Evolutionary conservation across 2,113 vertebrate genomes (phyloP).

Genomic region (Anguilla rostrata): DNA sequence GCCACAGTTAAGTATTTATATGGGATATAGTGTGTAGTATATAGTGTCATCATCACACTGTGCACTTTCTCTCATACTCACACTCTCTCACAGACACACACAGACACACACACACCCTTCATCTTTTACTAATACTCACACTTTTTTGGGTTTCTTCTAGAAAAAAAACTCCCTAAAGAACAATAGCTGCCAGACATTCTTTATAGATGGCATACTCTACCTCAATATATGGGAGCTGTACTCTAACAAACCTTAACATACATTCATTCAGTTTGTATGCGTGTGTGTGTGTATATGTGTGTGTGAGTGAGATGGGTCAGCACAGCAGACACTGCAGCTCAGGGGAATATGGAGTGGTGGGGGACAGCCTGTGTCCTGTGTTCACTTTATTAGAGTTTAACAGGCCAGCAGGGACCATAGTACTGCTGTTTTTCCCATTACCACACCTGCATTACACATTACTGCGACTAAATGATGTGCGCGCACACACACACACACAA

Average conservation of each 20-base stretch:
- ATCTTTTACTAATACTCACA: not conserved
- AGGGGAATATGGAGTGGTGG: too few species aligned
- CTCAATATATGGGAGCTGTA: too few species aligned
- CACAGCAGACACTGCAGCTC: too few species aligned
- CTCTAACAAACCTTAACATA: too few species aligned
- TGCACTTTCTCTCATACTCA: too few species aligned
- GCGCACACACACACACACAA: not conserved
- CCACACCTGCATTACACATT: conserved; percentile 72
- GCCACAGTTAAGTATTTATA: too few species aligned
- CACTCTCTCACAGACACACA: too few species aligned
- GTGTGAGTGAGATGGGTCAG: conserved; percentile 1
- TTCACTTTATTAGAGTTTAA: conserved; percentile 68
- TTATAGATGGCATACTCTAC: too few species aligned
- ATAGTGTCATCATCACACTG: too few species aligned
- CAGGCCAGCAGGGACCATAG: conserved; percentile 47
- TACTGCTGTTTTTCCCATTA: conserved; percentile 64
- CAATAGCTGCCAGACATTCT: not conserved
- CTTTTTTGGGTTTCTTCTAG: conserved; percentile 10
- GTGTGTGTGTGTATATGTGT: conserved; percentile 9
- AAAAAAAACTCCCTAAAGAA: too few species aligned
- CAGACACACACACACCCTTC: too few species aligned
- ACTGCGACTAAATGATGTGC: not conserved
- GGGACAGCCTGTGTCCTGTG: conserved; percentile 61
- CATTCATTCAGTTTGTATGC: not conserved
- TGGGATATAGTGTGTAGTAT: too few species aligned